Evolutionary conservation across 2,888 invertebrate genomes (phyloP).

Genomic region (Herminia tarsipennalis): DNA sequence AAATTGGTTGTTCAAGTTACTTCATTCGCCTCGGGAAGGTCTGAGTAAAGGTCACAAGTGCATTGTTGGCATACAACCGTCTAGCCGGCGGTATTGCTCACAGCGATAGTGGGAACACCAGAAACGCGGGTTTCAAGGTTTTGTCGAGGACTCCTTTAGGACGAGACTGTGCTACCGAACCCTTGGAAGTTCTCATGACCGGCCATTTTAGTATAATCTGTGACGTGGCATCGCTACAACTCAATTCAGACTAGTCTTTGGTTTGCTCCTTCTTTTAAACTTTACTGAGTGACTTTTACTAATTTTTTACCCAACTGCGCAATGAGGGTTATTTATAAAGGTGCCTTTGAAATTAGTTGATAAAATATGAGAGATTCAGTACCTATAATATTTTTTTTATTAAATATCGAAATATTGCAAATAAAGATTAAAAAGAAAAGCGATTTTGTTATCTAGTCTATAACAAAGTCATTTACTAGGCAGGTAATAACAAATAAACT

Average conservation of each 20-base stretch:
- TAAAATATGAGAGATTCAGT: too few relatives aligned
- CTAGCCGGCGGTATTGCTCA: constrained; percentile 87
- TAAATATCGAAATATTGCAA: too few relatives aligned
- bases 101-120: constrained; percentile 88
- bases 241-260: constrained; percentile 94
- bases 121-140: constrained; percentile 83
- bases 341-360: too few relatives aligned
- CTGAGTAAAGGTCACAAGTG: constrained; percentile 87
- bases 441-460: too few relatives aligned
- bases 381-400: too few relatives aligned
- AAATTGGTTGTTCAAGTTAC: constrained; percentile 56
- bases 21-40: constrained; percentile 90
- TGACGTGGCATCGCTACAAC: constrained; percentile 86
- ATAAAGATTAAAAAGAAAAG: too few relatives aligned
- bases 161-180: constrained; percentile 74
- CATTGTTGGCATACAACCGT: constrained; percentile 59
- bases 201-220: constrained; percentile 90
- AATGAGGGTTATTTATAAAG: too few relatives aligned
- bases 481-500: too few relatives aligned
- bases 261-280: constrained; percentile 75
- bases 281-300: constrained; percentile 61
- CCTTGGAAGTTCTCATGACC: constrained; percentile 88
- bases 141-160: constrained; percentile 79
- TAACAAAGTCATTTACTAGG: too few relatives aligned
- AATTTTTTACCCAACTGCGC: too few relatives aligned